Evolutionary conservation across 2,113 vertebrate genomes (phyloP), one percentile per base, ranked within the genome.

Genomic region (Isurus oxyrinchus): DNA sequence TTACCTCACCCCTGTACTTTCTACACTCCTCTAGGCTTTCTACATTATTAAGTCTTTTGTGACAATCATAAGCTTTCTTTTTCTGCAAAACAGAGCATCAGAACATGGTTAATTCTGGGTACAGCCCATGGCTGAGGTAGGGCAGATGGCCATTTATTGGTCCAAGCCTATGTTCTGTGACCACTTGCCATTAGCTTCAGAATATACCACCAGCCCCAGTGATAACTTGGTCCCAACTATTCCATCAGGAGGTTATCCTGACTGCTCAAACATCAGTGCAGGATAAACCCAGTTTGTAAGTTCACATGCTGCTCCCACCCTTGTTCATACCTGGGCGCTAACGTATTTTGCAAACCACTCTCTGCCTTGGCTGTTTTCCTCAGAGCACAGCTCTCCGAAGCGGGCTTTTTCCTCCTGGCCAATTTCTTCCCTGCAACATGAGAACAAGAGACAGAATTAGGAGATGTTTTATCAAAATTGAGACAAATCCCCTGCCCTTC

Each of bases 331-430:
- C 98, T 99, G 99, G 19, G 99, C 99, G 0, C 98, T 99, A 97
- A 99, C 98, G 0, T 99, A 99, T 97, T 98, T 98, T 0, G 99
- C 98, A 0, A 99, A 99, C 99, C 99, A 99, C 96, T 99, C 99
- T 72, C 99, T 97, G 97, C 98, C 99, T 97, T 99, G 99, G n/a
- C 98, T 98, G 0, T 98, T 98, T 96, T 99, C 98, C 0, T 98
- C 98, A 8, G 98, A 98, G 97, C 99, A 99, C 55, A 99, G 98
- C 96, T 99, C 98, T 16, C 99, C 99, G 94, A 99, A 99, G 96
- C 97, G 98, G 96, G 99, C 98, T 97, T 99, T 99, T 97, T 99
- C 99, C 96, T 99, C 99, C 76, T 99, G 99, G 96, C 98, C 98
- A 97, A 99, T 97, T 96, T 99, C 99, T 97, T 99, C 98, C 96